Percentiles rank a stretch among this genome's conserved stretches.
These are phyloP conservation scores for Aphaenogaster rudis DNA, from an alignment of 1,140 invertebrate genomes.

Conservation along the genomic window DNA sequence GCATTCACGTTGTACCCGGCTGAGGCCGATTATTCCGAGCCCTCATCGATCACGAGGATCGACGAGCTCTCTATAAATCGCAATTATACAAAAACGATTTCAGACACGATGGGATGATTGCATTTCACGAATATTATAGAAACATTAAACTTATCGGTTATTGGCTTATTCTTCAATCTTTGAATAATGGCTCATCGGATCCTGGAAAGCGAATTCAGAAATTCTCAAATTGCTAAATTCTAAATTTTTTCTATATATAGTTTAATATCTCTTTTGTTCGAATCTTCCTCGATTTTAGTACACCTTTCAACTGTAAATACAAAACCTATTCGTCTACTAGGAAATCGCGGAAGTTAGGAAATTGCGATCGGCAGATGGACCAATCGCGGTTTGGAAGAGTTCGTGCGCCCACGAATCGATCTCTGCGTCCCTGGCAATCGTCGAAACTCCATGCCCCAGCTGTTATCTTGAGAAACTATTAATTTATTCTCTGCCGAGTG, in stretches of 20 bases:
- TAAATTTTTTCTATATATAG: not conserved
- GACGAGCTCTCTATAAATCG: not conserved
- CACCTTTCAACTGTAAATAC: not conserved
- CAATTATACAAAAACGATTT: not conserved
- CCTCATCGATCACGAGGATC: slow-evolving; percentile 27
- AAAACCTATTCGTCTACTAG: not conserved
- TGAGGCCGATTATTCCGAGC: slow-evolving; percentile 31
- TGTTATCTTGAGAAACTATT: slow-evolving; percentile 83
- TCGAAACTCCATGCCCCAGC: slow-evolving; percentile 79
- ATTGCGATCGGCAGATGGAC: not conserved
- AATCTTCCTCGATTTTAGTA: not conserved
- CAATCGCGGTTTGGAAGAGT: not conserved
- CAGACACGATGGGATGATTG: not conserved
- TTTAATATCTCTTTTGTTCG: not conserved
- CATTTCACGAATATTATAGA: not conserved
- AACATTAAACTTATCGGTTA: not conserved
- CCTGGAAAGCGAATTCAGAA: not conserved
- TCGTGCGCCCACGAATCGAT: slow-evolving; percentile 31
- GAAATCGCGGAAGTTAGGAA: slow-evolving; percentile 1
- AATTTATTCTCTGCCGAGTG: slow-evolving; percentile 84
- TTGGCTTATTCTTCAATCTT: not conserved
- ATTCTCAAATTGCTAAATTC: not conserved
- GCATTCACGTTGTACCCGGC: slow-evolving; percentile 16
- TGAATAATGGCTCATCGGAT: not conserved
- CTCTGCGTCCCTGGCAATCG: slow-evolving; percentile 78